Evolutionary conservation across 2,888 invertebrate species (phyloP), one percentile per base, ranked within the genome.

Genomic region (Hirudinaria manillensis): DNA sequence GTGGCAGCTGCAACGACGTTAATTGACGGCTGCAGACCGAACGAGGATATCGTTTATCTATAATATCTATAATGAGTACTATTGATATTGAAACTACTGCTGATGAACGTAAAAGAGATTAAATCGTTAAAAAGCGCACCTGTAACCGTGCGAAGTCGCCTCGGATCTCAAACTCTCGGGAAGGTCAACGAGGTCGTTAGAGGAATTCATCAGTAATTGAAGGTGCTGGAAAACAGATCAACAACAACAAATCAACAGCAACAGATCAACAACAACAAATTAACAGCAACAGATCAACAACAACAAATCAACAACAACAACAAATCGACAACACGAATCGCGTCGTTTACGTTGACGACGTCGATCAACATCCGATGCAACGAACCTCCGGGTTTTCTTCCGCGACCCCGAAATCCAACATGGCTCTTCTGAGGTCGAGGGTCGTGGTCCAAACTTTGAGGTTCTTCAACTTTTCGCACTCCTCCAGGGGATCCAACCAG

Each of bases 401-500:
- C 0, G 75, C 77, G 29, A 29, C 70, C 4, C 24, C n/a, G 3
- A 29, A 34, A 24, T 77, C 72, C 16, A 77, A 61, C 45, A 77
- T 53, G 34, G 56, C 19, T 19, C 51, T 38, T 21, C 75, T 51
- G 21, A 77, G 65, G 36, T 66, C 66, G 24, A 75, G 53, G 6
- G 87, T 87, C 2, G 88, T 87, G 4, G 89, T 76, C 72, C 83
- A 87, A 80, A 88, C 86, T 34, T 88, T 87, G 2, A 77, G 24
- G 36, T 87, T 84, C 0, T 86, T 82, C 32, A 90, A 83, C 76
- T 88, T 86, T 78, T 88, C 87, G 77, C 89, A 87, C 38, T 88
- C 86, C 81, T 89, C 88, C 56, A 91, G 82, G 3, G 89, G 89
- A 74, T 90, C 88, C 0, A 91, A 85, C 87, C 91, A 90, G 55